These are phyloP conservation scores for Xanthorhoe spadicearia DNA, from an alignment of 2,888 invertebrate genomes.

Conservation along the genomic window DNA sequence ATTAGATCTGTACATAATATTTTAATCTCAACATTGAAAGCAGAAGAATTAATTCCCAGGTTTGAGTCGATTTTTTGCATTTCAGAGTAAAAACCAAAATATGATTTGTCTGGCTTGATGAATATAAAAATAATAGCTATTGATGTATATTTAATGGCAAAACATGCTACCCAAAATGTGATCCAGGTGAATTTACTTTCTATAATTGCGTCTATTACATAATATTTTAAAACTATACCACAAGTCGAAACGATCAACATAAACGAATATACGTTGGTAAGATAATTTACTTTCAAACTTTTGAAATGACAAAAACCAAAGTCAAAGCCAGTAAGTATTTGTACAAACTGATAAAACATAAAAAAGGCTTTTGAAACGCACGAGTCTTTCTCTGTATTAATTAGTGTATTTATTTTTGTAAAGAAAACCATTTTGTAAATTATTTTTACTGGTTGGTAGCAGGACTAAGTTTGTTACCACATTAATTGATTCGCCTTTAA, in stretches of 20 bases:
- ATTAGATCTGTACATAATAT: neutral
- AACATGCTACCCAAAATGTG: neutral
- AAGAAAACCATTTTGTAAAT: neutral
- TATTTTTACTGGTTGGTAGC: neutral
- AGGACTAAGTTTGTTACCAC: neutral
- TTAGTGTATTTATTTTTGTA: neutral
- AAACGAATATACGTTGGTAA: constrained; percentile 4
- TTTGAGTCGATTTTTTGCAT: neutral
- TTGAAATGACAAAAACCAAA: constrained; percentile 16
- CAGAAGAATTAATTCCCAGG: neutral
- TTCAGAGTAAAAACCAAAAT: constrained; percentile 3
- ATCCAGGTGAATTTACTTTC: neutral
- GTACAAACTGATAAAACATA: constrained; percentile 3
- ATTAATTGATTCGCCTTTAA: too few species aligned
- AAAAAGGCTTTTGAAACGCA: neutral
- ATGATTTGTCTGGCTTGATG: neutral
- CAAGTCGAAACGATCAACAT: neutral
- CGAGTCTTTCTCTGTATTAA: neutral
- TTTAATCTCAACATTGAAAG: constrained; percentile 6
- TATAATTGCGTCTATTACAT: neutral
- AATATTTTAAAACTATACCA: neutral
- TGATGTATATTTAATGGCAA: neutral
- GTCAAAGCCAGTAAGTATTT: constrained; percentile 6
- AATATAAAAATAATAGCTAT: neutral
- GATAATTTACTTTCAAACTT: neutral